A percentile compares a stretch with the other conserved stretches of the same genome.
Conservation (phyloP, 2,797 vertebrate genomes). For the Acipenser transmontanus region DNA sequence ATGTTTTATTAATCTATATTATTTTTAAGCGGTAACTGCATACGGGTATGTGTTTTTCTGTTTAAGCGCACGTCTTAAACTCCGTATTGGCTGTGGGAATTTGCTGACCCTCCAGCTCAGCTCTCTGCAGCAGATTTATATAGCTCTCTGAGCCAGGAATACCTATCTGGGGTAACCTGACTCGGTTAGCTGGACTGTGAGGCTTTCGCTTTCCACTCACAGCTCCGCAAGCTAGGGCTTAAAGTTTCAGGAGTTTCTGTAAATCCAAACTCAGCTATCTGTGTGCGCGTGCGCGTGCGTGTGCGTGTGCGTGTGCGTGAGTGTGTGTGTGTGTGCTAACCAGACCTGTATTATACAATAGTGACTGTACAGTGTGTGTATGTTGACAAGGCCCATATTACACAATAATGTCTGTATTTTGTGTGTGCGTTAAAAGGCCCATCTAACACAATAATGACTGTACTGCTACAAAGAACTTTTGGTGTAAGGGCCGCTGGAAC, state of each 20-base stretch:
- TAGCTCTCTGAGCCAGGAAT: constrained; percentile 46
- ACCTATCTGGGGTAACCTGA: constrained; percentile 35
- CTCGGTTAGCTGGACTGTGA: constrained; percentile 23
- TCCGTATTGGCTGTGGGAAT: constrained; percentile 33
- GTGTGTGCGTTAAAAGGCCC: too few relatives aligned
- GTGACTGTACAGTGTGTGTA: too few relatives aligned
- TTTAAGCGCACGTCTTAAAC: constrained; percentile 7
- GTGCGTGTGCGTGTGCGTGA: constrained; percentile 15
- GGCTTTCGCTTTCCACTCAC: constrained; percentile 20
- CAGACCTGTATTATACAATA: too few relatives aligned
- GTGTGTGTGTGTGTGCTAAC: constrained; percentile 27
- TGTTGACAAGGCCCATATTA: too few relatives aligned
- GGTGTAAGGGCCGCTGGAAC: too few relatives aligned
- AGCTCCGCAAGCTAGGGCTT: not conserved
- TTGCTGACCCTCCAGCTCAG: constrained; percentile 46
- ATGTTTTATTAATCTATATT: constrained; percentile 17
- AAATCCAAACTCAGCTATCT: constrained; percentile 1
- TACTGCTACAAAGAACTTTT: too few relatives aligned
- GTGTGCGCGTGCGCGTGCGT: not conserved
- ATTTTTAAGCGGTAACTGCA: constrained; percentile 27
- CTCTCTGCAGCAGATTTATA: constrained; percentile 41
- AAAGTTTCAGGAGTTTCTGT: constrained; percentile 16
- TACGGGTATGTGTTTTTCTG: constrained; percentile 9
- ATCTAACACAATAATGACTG: too few relatives aligned
- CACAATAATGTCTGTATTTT: too few relatives aligned